Conservation (phyloP, 2,888 invertebrate species). For the Drymonia ruficornis region DNA sequence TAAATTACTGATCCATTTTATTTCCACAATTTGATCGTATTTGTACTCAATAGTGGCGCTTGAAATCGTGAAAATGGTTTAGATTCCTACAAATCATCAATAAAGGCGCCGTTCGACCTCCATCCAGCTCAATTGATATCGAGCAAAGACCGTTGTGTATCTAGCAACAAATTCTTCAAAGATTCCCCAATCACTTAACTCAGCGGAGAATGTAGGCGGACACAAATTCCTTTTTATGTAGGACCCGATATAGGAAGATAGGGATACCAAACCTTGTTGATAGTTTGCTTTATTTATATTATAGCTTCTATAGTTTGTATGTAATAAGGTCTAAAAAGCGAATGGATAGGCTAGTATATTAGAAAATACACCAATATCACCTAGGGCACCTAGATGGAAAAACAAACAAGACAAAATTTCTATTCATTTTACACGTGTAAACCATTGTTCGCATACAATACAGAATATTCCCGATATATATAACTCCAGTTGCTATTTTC, state of each 20-base stretch:
- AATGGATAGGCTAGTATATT: not conserved
- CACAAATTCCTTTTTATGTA: constrained; percentile 2
- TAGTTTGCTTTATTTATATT: too few species aligned
- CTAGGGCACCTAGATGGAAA: not conserved
- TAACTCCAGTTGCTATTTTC: constrained; percentile 7
- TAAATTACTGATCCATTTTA: too few species aligned
- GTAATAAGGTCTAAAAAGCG: not conserved
- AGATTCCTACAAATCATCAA: not conserved
- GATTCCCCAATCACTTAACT: constrained; percentile 7
- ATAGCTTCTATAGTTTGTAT: not conserved
- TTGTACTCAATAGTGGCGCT: too few species aligned
- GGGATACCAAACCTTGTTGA: too few species aligned
- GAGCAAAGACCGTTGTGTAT: not conserved
- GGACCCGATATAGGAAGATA: not conserved
- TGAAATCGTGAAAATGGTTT: too few species aligned
- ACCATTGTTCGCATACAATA: not conserved
- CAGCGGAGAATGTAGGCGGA: not conserved
- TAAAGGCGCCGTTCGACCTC: not conserved
- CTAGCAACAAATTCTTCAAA: not conserved
- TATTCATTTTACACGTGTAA: not conserved
- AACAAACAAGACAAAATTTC: not conserved
- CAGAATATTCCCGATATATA: constrained; percentile 4
- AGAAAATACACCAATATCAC: not conserved
- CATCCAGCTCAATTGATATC: constrained; percentile 1
- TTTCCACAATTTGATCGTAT: too few species aligned